phyloP scores from a whole-genome alignment of 92 coral and sea anemone species.

The Desmophyllum pertusum region DNA sequence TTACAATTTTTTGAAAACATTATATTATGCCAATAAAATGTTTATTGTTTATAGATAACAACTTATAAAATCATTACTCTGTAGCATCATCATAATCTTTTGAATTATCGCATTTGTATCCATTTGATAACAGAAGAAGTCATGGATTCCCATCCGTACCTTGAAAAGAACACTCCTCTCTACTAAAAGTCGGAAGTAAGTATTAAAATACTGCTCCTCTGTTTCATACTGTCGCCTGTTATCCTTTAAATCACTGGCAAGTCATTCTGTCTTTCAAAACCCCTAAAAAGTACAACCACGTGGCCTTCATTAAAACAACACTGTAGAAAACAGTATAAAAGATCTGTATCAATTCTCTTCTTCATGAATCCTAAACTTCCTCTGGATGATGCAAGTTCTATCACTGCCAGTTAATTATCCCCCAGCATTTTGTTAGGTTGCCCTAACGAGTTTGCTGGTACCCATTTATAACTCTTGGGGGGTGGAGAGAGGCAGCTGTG shows the following conservation, averaged over 20 bases:
- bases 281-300: not conserved
- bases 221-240: constrained; percentile 51
- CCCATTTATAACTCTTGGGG: no score
- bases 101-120: constrained; percentile 36
- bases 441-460: no score
- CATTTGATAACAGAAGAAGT: constrained; percentile 48
- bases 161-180: constrained; percentile 91
- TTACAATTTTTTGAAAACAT: no score
- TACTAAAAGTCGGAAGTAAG: constrained; percentile 69
- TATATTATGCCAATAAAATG: not conserved
- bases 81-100: constrained; percentile 74
- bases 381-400: no score
- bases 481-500: no score
- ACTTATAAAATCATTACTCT: constrained; percentile 34
- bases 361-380: no score
- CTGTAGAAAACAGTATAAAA: not conserved
- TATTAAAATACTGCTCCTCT: constrained; percentile 70
- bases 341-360: no score
- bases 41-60: no score
- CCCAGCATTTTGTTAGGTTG: no score
- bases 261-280: constrained; percentile 34
- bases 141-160: constrained; percentile 69
- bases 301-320: not conserved
- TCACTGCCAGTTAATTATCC: no score
- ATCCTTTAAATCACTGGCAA: constrained; percentile 31